Evolutionary conservation across 2,888 invertebrate species (phyloP), one percentile per base, ranked within the genome.

Genomic region (Ganaspis brasiliensis): DNA sequence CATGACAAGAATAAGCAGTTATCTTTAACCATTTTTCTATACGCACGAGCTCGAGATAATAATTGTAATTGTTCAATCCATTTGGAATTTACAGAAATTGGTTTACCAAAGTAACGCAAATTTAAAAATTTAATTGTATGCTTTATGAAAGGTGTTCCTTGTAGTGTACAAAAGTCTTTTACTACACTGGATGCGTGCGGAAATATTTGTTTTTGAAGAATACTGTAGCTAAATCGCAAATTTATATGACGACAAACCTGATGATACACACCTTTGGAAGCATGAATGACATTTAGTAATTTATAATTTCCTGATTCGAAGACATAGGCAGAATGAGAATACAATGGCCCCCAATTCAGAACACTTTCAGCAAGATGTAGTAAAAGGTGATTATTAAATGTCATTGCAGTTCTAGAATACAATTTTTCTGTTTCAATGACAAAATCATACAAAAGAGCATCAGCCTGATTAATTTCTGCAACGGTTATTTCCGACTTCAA

Each of bases 311-410:
- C 74, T 16, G 73, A 16, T 74, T 81, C 78, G 59, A 81, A 81
- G 16, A 21, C 14, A 73, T 67, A 79, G 2, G 57, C 72, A 21
- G 56, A 55, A 40, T 79, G 79, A 1, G 61, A 19, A 73, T 72
- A 79, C 40, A 79, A 37, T 14, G 79, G 79, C 1, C 78, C 74
- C 77, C 74, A 78, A 59, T 79, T 61, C 1, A 45, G 5, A n/a
- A 81, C 78, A 56, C 78, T 77, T 49, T 70, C 14, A 16, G 70
- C 45, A 1, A 79, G 12, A 55, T 81, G 81, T n/a, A 79, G 37
- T n/a, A 81, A 26, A 35, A 71, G 70, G 37, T 81, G 77, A 31
- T 79, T 57, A 72, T 79, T 81, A 57, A 16, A 75, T 37, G 79
- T 75, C 79, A 81, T 79, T 45, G 45, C 63, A 31, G 19, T 26